Evolutionary conservation across 2,797 vertebrate genomes (phyloP).

Genomic region (Bryconaethiops microstoma): DNA sequence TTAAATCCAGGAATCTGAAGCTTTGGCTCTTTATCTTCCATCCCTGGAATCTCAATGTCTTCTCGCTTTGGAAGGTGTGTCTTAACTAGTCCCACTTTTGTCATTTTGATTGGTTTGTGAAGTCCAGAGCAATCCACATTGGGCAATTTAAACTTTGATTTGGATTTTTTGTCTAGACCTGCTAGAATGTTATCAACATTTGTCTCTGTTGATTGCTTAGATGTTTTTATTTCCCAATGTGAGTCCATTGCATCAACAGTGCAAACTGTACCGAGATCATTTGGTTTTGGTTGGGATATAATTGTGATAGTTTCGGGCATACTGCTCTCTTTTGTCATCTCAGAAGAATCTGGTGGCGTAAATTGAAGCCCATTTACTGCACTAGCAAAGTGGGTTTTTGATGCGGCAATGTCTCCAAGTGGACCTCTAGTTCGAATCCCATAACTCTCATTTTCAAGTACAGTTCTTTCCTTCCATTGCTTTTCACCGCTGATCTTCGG

Average conservation of each 20-base stretch:
- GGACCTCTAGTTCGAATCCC: conserved; percentile 63
- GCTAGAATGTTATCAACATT: conserved; percentile 49
- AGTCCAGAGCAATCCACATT: conserved; percentile 63
- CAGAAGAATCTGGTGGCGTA: conserved; percentile 42
- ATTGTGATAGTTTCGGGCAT: conserved; percentile 34
- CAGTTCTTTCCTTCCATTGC: conserved; percentile 62
- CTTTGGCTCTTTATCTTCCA: conserved; percentile 45
- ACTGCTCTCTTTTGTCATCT: conserved; percentile 25
- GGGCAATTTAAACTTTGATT: conserved; percentile 69
- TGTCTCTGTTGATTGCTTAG: conserved; percentile 46
- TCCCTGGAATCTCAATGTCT: conserved; percentile 68
- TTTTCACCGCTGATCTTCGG: conserved; percentile 64
- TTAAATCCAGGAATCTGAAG: conserved; percentile 43
- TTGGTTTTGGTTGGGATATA: conserved; percentile 47
- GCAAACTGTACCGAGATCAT: conserved; percentile 27
- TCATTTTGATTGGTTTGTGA: conserved; percentile 60
- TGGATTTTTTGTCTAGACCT: conserved; percentile 57
- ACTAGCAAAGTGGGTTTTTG: conserved; percentile 51
- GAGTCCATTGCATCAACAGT: conserved; percentile 26
- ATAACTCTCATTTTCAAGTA: conserved; percentile 59
- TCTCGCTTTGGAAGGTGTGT: conserved; percentile 73
- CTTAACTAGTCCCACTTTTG: conserved; percentile 50
- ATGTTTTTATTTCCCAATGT: conserved; percentile 37
- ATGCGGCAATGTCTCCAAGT: conserved; percentile 58
- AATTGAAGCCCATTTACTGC: conserved; percentile 52